Percentiles rank a stretch among this genome's conserved stretches.
Conservation (phyloP, 53 echinoderm and acorn worm genomes). For the Astropecten irregularis region DNA sequence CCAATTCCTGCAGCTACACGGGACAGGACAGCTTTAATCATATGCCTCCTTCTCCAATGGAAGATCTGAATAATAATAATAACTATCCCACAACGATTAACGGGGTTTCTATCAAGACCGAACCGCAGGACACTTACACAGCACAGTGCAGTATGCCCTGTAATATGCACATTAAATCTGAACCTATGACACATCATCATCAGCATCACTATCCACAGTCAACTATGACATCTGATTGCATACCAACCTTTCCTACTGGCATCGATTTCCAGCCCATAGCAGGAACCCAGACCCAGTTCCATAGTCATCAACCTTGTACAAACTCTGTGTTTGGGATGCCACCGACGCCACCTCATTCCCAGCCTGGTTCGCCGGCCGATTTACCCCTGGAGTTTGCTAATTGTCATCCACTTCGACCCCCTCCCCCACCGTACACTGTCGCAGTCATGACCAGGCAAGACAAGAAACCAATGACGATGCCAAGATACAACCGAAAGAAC, state of each 20-base stretch:
- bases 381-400: conserved; percentile 53
- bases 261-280: conserved; percentile 61
- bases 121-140: conserved; percentile 66
- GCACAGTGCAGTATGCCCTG: conserved; percentile 46
- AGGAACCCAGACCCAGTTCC: conserved; percentile 42
- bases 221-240: conserved; percentile 15
- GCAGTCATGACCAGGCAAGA: conserved; percentile 57
- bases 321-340: conserved; percentile 73
- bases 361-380: conserved; percentile 89
- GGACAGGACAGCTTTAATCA: conserved; percentile 8
- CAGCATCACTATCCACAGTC: conserved; percentile 34
- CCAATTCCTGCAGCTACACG: neutral
- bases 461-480: neutral
- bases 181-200: conserved; percentile 36
- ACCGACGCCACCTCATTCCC: conserved; percentile 93
- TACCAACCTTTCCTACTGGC: conserved; percentile 52
- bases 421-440: conserved; percentile 90
- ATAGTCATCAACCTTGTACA: conserved; percentile 58
- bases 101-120: conserved; percentile 72
- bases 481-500: conserved; percentile 92
- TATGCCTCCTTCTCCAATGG: conserved; percentile 12
- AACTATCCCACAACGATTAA: conserved; percentile 12
- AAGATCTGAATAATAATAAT: conserved; percentile 9
- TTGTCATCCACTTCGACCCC: conserved; percentile 69
- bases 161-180: conserved; percentile 41